Base-by-base conservation (phyloP, 2,113 vertebrate species). In the Lynx canadensis region DNA sequence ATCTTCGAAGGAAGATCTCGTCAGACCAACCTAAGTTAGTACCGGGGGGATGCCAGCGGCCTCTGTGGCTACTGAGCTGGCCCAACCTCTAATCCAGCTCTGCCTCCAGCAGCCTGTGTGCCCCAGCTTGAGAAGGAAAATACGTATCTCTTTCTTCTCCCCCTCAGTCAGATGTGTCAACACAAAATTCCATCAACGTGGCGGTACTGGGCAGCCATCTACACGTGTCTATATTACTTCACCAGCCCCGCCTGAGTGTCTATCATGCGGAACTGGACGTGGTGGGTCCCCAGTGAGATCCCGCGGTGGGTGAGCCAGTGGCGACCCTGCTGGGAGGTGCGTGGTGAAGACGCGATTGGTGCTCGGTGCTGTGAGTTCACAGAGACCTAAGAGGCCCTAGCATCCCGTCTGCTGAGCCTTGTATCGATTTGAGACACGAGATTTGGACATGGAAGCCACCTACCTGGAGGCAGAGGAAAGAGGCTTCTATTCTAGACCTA, bases 141-240 rank as follows among this genome's bases (percentile, higher is more conserved):
- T 3, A 10, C 9, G 18, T 1, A 5, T 27, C 16, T 63, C 79
- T 48, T 38, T 71, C 41, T 57, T 69, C 5, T 31, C n/a, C 21
- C n/a, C 63, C 18, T 41, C 31, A 10, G 13, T 4, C 45, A 41
- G 55, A 23, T 18, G 36, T 4, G 23, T n/a, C 16, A 71, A 60
- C 66, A 65, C 60, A 29, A 38, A 83, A 19, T 27, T 21, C 41
- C 83, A 23, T 5, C 87, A 9, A 36, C 68, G 50, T 11, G 50
- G 41, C n/a, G 21, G n/a, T 29, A 33, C 0, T 5, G 7, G 55
- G 48, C 0, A 60, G 21, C 36, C 52, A 1, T 15, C 25, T 48
- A 4, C 5, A 0, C 3, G 8, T 13, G 11, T 14, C 16, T 4
- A 1, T 9, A 15, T 36, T 1, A 0, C 41, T 7, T 69, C 65